These are phyloP conservation scores for Psilopogon haemacephalus DNA, from an alignment of 2,113 vertebrate genomes.

Conservation along the genomic window DNA sequence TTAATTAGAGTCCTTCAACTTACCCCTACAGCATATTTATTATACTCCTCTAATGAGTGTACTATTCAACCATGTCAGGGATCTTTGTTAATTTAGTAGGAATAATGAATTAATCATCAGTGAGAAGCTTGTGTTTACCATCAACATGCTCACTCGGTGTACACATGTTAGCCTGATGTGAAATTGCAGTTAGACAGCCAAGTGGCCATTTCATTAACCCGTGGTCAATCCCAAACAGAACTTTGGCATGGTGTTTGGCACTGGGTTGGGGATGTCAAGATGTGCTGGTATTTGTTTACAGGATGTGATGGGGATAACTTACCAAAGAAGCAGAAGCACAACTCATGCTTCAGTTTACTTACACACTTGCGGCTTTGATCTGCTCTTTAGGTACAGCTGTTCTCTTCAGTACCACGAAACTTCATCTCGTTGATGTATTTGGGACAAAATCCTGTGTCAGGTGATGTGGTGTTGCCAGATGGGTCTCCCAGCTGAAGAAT, in stretches of 20 bases:
- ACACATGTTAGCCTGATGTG: conserved; percentile 16
- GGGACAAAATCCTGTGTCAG: neutral
- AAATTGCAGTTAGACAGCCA: neutral
- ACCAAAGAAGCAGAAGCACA: neutral
- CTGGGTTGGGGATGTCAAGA: neutral
- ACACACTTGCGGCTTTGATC: neutral
- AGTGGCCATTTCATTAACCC: neutral
- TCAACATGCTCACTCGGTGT: neutral
- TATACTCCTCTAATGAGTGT: neutral
- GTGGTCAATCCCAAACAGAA: neutral
- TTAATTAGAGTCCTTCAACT: conserved; percentile 52
- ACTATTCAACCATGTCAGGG: neutral
- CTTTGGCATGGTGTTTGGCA: neutral
- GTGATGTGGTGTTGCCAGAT: neutral
- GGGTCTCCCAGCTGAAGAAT: neutral
- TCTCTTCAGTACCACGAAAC: neutral
- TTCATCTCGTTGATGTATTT: neutral
- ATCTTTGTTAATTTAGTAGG: conserved; percentile 44
- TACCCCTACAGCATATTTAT: conserved; percentile 4
- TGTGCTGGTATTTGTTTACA: conserved; percentile 20
- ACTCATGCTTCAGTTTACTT: neutral
- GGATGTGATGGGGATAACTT: neutral
- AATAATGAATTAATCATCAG: neutral
- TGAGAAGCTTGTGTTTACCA: conserved; percentile 1
- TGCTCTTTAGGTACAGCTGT: neutral